These are phyloP conservation scores for Rhinoderma darwinii DNA, from an alignment of 2,113 vertebrate species.

Conservation along the genomic window DNA sequence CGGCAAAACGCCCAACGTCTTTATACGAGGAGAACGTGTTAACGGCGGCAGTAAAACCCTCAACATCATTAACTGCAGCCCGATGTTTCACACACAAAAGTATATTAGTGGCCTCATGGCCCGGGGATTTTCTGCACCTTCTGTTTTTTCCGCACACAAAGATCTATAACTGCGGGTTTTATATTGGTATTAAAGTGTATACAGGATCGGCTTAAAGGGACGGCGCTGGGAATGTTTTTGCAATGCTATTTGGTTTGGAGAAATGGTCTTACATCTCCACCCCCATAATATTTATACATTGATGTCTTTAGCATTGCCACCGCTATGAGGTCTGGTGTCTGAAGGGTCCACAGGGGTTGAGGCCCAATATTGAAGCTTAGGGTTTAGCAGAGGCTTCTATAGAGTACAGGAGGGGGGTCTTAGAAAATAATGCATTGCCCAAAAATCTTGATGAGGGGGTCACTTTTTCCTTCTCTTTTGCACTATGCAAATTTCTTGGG, in stretches of 20 bases:
- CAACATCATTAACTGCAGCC: conserved; percentile 47
- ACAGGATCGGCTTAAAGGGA: not conserved
- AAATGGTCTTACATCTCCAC: too few species aligned
- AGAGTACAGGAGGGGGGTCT: too few species aligned
- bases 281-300: not conserved
- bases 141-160: conserved; percentile 11
- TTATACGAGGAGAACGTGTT: conserved; percentile 51
- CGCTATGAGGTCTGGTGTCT: too few species aligned
- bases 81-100: conserved; percentile 46
- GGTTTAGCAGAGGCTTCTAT: too few species aligned
- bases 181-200: not conserved
- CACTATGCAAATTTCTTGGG: too few species aligned
- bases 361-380: too few species aligned
- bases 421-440: too few species aligned
- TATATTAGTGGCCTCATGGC: conserved; percentile 21
- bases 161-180: not conserved
- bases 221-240: not conserved
- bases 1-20: not conserved
- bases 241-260: not conserved
- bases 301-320: too few species aligned
- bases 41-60: conserved; percentile 43
- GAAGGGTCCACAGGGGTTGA: too few species aligned
- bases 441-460: too few species aligned
- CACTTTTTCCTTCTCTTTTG: too few species aligned
- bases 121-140: conserved; percentile 31